Base-by-base conservation (phyloP, 2,888 invertebrate genomes). In the Chelonus formosanus region DNA sequence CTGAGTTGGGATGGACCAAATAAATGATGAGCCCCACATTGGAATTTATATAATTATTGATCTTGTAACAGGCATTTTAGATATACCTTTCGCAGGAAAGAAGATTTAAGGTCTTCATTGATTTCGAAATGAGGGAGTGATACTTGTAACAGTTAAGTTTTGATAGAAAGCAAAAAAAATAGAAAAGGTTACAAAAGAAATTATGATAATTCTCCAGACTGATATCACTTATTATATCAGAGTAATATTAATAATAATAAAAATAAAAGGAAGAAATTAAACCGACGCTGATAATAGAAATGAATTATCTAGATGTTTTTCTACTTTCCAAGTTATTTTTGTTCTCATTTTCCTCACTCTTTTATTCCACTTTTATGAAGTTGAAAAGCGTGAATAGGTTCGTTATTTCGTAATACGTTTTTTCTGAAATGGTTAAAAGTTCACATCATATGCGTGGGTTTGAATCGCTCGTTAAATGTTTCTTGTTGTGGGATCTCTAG, bases 21-120 rank as follows among this genome's bases (percentile, higher is more conserved):
- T 64, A 66, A 66, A 67, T 61, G 63, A 63, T 52, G 57, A 69
- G 53, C 59, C 8, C 56, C 61, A 40, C 20, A 6, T 40, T 32
- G 44, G 58, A 58, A 58, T 58, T 45, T 58, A 40, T 40, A 40
- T 40, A 40, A 40, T 40, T 40, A 40, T 40, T 3, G 40, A 40
- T 40, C 40, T 40, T 40, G 40, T 40, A 40, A 40, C 40, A 6
- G 40, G 40, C 40, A 20, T 20, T 20, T 20, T 20, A 40, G 40
- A 6, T 40, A 40, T 40, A 40, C 40, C 40, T 40, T 40, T 40
- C 40, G 40, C 5, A 6, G 40, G 5, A 4, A 40, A 6, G 6
- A 40, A 40, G 40, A 40, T 40, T 40, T 40, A 40, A 40, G 40
- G 40, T 40, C 40, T 40, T 40, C 40, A 40, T 40, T 40, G 40